Conservation (phyloP, 2,888 invertebrate species). For the Osedax fenrisi region DNA sequence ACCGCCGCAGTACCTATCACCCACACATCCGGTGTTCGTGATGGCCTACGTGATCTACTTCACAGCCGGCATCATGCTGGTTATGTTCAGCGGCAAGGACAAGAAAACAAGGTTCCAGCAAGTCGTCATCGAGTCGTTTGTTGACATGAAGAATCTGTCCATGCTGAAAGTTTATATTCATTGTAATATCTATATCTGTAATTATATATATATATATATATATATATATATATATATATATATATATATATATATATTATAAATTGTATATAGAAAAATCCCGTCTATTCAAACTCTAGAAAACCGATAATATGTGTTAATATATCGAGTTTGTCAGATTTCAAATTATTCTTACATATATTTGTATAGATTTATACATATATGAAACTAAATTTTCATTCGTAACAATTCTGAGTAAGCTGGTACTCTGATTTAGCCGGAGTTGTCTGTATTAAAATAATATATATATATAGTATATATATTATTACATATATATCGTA, state of each 20-base stretch:
- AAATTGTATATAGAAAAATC: too few relatives aligned
- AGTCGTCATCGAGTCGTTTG: slow-evolving; percentile 41
- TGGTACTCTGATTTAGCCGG: too few relatives aligned
- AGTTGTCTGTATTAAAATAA: too few relatives aligned
- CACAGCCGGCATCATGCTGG: slow-evolving; percentile 39
- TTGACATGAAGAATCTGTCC: slow-evolving; percentile 42
- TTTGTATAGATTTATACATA: too few relatives aligned
- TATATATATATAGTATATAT: too few relatives aligned
- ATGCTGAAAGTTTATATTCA: slow-evolving; percentile 33
- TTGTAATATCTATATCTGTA: not conserved
- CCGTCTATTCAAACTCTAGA: too few relatives aligned
- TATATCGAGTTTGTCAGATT: too few relatives aligned
- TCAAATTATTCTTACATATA: too few relatives aligned
- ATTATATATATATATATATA: not conserved
- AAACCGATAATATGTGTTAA: too few relatives aligned
- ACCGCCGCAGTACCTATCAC: slow-evolving; percentile 37
- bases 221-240: not conserved
- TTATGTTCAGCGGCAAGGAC: slow-evolving; percentile 37
- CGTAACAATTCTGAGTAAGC: too few relatives aligned
- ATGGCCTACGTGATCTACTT: slow-evolving; percentile 42
- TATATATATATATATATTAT: not conserved
- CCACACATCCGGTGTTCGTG: slow-evolving; percentile 43
- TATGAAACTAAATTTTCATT: too few relatives aligned
- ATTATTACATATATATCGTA: too few relatives aligned
- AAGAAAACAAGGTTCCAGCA: slow-evolving; percentile 39